Conservation (phyloP, 2,888 invertebrate genomes). For the Fissipunctia ypsillon region DNA sequence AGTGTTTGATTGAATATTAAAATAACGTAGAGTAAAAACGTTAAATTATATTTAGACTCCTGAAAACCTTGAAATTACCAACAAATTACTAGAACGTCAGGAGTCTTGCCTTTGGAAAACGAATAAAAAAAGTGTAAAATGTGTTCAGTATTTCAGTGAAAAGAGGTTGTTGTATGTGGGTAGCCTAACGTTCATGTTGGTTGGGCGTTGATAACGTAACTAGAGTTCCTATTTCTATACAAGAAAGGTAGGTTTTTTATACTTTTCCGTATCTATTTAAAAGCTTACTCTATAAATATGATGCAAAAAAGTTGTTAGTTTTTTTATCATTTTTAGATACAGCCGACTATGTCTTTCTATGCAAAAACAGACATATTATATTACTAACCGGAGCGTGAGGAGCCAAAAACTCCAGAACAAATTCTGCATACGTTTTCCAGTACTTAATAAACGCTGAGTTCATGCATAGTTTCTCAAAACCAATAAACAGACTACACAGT, state of each 20-base stretch:
- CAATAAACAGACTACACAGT: conserved; percentile 20
- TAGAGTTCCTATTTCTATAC: conserved; percentile 23
- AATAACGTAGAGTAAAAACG: not conserved
- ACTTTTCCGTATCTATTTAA: not conserved
- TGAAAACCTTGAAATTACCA: not conserved
- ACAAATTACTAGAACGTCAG: not conserved
- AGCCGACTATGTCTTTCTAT: not conserved
- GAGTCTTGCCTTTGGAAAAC: not conserved
- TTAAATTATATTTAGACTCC: not conserved
- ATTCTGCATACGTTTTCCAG: not conserved
- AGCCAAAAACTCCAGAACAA: conserved; percentile 6
- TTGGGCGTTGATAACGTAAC: conserved; percentile 19
- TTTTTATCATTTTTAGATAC: conserved; percentile 2
- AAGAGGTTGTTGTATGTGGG: conserved; percentile 17
- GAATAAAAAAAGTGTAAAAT: not conserved
- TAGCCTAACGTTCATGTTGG: conserved; percentile 29
- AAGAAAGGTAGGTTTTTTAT: not conserved
- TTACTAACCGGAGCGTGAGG: not conserved
- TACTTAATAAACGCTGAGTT: conserved; percentile 4
- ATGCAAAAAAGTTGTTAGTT: not conserved
- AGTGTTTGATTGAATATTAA: not conserved
- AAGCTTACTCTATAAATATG: not conserved
- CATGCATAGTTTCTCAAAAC: conserved; percentile 32
- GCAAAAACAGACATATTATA: not conserved
- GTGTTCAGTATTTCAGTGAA: conserved; percentile 22